Conservation (phyloP, 2,888 invertebrate genomes). For the Panorpa germanica region DNA sequence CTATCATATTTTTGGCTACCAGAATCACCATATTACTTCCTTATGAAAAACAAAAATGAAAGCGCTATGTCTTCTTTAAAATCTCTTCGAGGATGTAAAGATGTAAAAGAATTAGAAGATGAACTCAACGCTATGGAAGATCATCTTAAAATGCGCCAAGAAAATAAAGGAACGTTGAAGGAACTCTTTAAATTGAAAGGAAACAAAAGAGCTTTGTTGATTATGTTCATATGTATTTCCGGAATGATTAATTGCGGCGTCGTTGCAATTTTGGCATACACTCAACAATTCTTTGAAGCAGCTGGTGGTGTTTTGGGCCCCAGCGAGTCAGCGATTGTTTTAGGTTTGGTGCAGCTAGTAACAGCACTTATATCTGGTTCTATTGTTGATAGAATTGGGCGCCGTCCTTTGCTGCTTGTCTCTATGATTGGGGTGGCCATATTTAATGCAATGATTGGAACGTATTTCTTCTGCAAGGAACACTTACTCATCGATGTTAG, state of each 20-base stretch:
- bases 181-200: conserved; percentile 29
- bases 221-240: conserved; percentile 37
- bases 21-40: conserved; percentile 43
- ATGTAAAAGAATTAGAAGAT: conserved; percentile 33
- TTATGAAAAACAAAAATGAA: conserved; percentile 26
- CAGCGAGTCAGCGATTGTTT: conserved; percentile 29
- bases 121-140: too few species aligned
- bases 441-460: conserved; percentile 30
- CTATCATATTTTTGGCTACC: conserved; percentile 38
- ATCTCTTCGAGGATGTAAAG: conserved; percentile 31
- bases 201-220: conserved; percentile 34
- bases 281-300: conserved; percentile 38
- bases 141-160: conserved; percentile 33
- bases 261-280: conserved; percentile 35
- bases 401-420: conserved; percentile 36
- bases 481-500: conserved; percentile 26
- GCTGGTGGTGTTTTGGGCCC: conserved; percentile 29
- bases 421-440: conserved; percentile 35
- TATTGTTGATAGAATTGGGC: conserved; percentile 38
- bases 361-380: conserved; percentile 35
- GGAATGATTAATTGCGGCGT: conserved; percentile 40
- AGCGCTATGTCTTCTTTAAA: conserved; percentile 33
- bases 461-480: conserved; percentile 34
- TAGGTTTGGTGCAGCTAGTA: conserved; percentile 31
- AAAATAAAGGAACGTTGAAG: conserved; percentile 27